Conservation (phyloP, 1,140 invertebrate genomes). For the Ips nitidus region DNA sequence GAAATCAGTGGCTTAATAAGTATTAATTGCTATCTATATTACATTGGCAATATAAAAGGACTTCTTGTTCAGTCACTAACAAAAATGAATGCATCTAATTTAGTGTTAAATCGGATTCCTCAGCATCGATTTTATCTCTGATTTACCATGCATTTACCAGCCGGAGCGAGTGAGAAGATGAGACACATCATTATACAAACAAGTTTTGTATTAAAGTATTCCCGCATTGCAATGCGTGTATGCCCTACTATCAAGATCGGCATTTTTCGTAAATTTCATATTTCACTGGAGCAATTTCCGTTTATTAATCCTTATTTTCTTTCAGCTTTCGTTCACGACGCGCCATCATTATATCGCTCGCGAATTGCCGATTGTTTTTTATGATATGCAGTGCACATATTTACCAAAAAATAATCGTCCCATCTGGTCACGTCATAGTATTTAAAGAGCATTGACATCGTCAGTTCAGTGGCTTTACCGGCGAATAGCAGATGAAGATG, state of each 20-base stretch:
- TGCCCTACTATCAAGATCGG: too few relatives aligned
- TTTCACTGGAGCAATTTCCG: neutral
- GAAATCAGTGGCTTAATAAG: slow-evolving; percentile 6
- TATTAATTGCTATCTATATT: slow-evolving; percentile 9
- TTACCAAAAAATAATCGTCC: slow-evolving; percentile 33
- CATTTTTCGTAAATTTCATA: neutral
- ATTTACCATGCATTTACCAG: slow-evolving; percentile 3
- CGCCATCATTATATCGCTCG: too few relatives aligned
- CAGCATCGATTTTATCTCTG: slow-evolving; percentile 4
- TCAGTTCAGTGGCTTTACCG: slow-evolving; percentile 32
- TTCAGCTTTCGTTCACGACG: neutral
- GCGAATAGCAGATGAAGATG: slow-evolving; percentile 26
- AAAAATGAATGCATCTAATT: slow-evolving; percentile 17
- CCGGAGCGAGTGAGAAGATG: slow-evolving; percentile 2
- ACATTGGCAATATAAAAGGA: slow-evolving; percentile 12
- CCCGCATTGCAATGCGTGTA: too few relatives aligned
- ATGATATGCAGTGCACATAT: slow-evolving; percentile 30
- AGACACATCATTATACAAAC: slow-evolving; percentile 3
- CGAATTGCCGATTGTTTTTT: neutral
- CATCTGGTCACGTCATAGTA: slow-evolving; percentile 13
- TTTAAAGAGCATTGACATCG: slow-evolving; percentile 30
- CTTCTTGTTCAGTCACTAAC: slow-evolving; percentile 5
- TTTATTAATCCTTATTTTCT: neutral
- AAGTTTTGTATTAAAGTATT: neutral
- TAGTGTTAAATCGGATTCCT: slow-evolving; percentile 2